phyloP scores from a whole-genome alignment of 2,888 invertebrate genomes.

The Laothoe populi region DNA sequence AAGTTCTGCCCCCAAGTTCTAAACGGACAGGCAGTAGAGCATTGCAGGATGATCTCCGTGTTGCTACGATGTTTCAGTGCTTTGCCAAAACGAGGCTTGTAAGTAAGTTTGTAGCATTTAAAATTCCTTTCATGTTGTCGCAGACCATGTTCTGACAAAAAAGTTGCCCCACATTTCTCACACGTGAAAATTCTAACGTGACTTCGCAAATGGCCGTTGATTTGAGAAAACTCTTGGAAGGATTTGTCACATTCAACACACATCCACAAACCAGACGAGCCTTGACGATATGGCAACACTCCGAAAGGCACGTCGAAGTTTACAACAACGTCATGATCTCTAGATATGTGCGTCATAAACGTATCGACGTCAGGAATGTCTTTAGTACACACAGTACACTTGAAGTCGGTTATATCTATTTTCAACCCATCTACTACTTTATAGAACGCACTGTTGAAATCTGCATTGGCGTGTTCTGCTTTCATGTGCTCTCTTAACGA shows the following conservation, averaged over 20 bases:
- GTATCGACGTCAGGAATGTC: slow-evolving; percentile 64
- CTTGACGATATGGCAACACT: slow-evolving; percentile 73
- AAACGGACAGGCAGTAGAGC: slow-evolving; percentile 76
- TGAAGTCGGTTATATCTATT: slow-evolving; percentile 73
- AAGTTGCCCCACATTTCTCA: slow-evolving; percentile 75
- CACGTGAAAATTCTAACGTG: slow-evolving; percentile 77
- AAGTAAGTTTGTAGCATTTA: slow-evolving; percentile 73
- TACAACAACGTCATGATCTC: slow-evolving; percentile 64
- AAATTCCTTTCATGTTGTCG: slow-evolving; percentile 74
- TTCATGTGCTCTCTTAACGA: slow-evolving; percentile 71
- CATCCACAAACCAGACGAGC: slow-evolving; percentile 67
- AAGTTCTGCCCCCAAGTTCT: slow-evolving; percentile 79
- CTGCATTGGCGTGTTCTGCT: slow-evolving; percentile 64
- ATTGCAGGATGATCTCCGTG: slow-evolving; percentile 75
- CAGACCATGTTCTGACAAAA: slow-evolving; percentile 71
- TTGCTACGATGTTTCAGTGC: slow-evolving; percentile 73
- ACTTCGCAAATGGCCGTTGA: slow-evolving; percentile 71
- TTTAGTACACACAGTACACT: slow-evolving; percentile 66
- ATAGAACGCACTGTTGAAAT: slow-evolving; percentile 76
- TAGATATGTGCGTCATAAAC: slow-evolving; percentile 70
- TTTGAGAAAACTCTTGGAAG: slow-evolving; percentile 72
- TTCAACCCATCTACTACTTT: slow-evolving; percentile 75
- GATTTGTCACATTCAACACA: slow-evolving; percentile 75
- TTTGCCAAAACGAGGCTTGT: slow-evolving; percentile 75
- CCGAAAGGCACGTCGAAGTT: slow-evolving; percentile 75